Evolutionary conservation across 2,888 invertebrate genomes (phyloP).

Genomic region (Sarcophaga caerulescens): DNA sequence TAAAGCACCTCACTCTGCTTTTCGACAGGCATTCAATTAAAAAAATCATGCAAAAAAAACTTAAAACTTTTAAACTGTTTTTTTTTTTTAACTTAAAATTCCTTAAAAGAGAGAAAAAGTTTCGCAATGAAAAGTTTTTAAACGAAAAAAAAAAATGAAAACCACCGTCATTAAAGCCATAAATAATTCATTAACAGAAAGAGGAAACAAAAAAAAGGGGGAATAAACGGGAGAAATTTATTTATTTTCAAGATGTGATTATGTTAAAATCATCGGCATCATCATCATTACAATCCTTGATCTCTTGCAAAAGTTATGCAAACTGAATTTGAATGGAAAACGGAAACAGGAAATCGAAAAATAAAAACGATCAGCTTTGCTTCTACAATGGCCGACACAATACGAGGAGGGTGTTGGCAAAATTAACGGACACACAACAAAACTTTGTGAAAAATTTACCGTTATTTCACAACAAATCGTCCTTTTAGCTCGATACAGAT

Average conservation of each 20-base stretch:
- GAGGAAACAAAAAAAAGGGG: neutral
- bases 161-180: constrained; percentile 28
- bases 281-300: constrained; percentile 39
- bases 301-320: constrained; percentile 47
- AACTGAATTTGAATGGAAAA: neutral
- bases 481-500: too few relatives aligned
- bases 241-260: neutral
- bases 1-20: too few relatives aligned
- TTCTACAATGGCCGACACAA: too few relatives aligned
- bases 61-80: too few relatives aligned
- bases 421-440: too few relatives aligned
- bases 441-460: too few relatives aligned
- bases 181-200: constrained; percentile 39
- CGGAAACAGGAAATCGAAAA: too few relatives aligned
- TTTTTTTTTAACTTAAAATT: neutral
- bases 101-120: neutral
- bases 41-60: neutral
- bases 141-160: constrained; percentile 6
- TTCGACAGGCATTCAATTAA: too few relatives aligned
- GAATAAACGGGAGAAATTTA: too few relatives aligned
- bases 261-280: neutral
- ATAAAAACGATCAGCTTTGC: too few relatives aligned
- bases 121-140: constrained; percentile 4
- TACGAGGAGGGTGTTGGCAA: too few relatives aligned
- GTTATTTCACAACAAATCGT: too few relatives aligned